Base-by-base conservation (phyloP, 2,113 vertebrate species). In the Oreochromis aureus region DNA sequence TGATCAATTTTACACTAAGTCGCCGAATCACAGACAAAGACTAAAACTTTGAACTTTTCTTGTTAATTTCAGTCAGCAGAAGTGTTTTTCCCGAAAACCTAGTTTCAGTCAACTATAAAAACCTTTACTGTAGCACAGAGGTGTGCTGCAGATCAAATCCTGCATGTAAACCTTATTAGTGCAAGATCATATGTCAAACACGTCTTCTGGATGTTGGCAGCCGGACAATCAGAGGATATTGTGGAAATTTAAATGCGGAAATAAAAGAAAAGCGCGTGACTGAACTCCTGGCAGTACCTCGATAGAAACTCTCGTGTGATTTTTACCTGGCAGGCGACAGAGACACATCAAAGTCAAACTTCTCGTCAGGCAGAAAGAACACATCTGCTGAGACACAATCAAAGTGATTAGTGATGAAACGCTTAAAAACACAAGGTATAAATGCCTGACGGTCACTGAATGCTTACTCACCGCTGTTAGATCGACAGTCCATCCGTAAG, bases 281-380 rank as follows among this genome's bases (percentile, higher is more conserved):
- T 51, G 44, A 13, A 51, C 10, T 51, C 27, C 44, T 53, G 46
- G 10, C 10, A 78, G 46, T 13, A 53, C 10, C 18, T 19, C 73
- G 10, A 32, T 6, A 55, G 41, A 34, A 36, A 13, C 16, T 2
- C 5, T 41, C 5, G 3, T 4, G 8, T n/a, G 10, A 44, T 34
- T 85, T 53, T 18, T 90, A 97, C 97, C 97, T 96, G 66, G 88
- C 94, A 83, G 96, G 95, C 39, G 97, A 97, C 79, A 97, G 89
- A 46, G 95, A 94, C 32, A 97, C 87, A 32, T 97, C 96, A 81
- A 97, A 97, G 89, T 97, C 97, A 90, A 97, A 96, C 89, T 96
- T 95, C 92, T 97, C 97, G 30, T 97, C 97, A 6, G 89, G 56
- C 85, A 97, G 87, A 18, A 91, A 92, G 82, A 93, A 91, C 63